Conservation (phyloP, 1,140 invertebrate species). For the Dreissena rostriformis region DNA sequence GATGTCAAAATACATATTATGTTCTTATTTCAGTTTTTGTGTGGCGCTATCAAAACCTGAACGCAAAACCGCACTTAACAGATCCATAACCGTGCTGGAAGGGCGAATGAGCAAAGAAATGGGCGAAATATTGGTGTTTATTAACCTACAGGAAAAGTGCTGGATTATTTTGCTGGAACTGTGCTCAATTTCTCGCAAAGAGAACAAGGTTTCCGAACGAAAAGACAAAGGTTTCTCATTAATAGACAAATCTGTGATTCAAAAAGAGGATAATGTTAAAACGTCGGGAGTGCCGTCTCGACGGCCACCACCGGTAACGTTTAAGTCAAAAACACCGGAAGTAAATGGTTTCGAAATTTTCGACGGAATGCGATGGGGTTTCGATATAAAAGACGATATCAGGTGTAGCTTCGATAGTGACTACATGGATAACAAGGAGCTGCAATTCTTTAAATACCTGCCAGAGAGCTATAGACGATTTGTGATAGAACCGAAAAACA, state of each 20-base stretch:
- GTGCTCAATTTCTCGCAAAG: constrained; percentile 54
- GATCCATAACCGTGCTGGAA: constrained; percentile 71
- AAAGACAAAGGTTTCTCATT: constrained; percentile 62
- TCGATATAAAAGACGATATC: constrained; percentile 68
- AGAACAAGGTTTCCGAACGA: constrained; percentile 55
- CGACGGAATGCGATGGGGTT: constrained; percentile 71
- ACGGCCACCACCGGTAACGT: constrained; percentile 23
- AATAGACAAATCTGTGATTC: constrained; percentile 58
- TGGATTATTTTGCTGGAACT: constrained; percentile 75
- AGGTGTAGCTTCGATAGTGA: constrained; percentile 67
- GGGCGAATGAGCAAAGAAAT: constrained; percentile 65
- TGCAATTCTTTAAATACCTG: constrained; percentile 70
- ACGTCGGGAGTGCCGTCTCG: constrained; percentile 31
- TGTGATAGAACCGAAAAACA: constrained; percentile 70
- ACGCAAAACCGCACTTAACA: constrained; percentile 67
- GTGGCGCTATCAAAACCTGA: constrained; percentile 73
- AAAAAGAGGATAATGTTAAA: constrained; percentile 54
- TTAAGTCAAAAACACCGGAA: constrained; percentile 42
- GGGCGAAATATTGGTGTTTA: constrained; percentile 74
- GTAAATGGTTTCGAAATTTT: constrained; percentile 68
- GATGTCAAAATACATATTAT: background rate
- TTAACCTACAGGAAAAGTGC: constrained; percentile 73
- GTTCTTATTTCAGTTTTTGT: constrained; percentile 72
- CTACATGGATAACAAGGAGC: constrained; percentile 64
- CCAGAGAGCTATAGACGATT: constrained; percentile 73